phyloP scores from a whole-genome alignment of 2,888 invertebrate species.

The Abrostola tripartita region DNA sequence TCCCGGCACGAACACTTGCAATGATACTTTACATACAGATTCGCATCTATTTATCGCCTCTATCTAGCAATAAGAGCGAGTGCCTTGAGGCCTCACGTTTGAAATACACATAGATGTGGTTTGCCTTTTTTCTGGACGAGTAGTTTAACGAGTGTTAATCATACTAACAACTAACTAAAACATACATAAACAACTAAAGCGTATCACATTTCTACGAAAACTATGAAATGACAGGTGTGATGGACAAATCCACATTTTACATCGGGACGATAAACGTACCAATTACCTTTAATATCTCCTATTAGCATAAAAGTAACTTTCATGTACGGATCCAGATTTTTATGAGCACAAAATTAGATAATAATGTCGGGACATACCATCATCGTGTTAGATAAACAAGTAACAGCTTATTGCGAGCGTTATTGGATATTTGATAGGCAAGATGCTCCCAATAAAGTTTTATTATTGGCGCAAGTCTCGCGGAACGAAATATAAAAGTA shows the following conservation, averaged over 20 bases:
- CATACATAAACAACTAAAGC: neutral
- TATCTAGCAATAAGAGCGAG: neutral
- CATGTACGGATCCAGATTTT: slow-evolving; percentile 59
- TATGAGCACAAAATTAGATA: slow-evolving; percentile 65
- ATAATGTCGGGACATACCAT: slow-evolving; percentile 68
- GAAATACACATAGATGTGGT: neutral
- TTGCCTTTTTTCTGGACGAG: neutral
- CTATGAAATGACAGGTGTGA: neutral
- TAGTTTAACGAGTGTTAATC: neutral
- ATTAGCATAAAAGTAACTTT: slow-evolving; percentile 62
- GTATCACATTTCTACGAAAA: neutral
- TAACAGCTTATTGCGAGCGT: slow-evolving; percentile 73
- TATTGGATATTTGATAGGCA: slow-evolving; percentile 82
- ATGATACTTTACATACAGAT: slow-evolving; percentile 70
- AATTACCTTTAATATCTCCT: slow-evolving; percentile 43
- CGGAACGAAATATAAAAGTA: slow-evolving; percentile 66
- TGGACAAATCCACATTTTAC: neutral
- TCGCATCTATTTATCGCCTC: slow-evolving; percentile 68
- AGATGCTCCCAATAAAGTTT: slow-evolving; percentile 81
- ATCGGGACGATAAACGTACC: neutral
- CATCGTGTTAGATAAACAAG: slow-evolving; percentile 70
- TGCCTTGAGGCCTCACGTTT: neutral
- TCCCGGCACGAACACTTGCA: slow-evolving; percentile 45
- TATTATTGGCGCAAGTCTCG: slow-evolving; percentile 78
- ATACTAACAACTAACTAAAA: neutral